These are phyloP conservation scores for Drosophila pectinifera DNA, from an alignment of 1,140 invertebrate species.

Conservation along the genomic window DNA sequence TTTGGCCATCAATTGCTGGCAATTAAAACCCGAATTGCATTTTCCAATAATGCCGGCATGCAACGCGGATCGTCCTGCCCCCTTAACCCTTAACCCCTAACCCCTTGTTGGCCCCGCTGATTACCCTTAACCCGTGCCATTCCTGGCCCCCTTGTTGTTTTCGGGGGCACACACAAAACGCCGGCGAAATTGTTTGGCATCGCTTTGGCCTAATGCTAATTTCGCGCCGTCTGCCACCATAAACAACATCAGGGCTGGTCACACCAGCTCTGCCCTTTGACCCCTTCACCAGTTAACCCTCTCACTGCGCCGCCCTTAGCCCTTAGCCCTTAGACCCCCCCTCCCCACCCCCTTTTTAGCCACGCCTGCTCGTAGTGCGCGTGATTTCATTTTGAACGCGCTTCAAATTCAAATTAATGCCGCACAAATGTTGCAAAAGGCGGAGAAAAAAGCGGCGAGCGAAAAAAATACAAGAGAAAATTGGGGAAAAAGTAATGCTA, in stretches of 20 bases:
- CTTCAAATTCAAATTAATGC: slow-evolving; percentile 73
- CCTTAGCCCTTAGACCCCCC: not conserved
- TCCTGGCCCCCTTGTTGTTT: not conserved
- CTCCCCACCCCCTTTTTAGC: not conserved
- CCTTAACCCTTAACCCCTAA: too few species aligned
- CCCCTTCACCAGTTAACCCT: not conserved
- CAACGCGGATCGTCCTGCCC: slow-evolving; percentile 12
- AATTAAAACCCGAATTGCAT: slow-evolving; percentile 72
- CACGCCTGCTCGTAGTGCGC: slow-evolving; percentile 14
- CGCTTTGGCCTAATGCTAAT: slow-evolving; percentile 70
- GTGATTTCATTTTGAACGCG: slow-evolving; percentile 74
- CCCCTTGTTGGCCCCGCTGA: slow-evolving; percentile 1
- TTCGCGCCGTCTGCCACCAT: slow-evolving; percentile 68
- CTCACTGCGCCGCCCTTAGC: too few species aligned
- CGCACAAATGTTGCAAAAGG: slow-evolving; percentile 54
- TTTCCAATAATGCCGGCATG: slow-evolving; percentile 71
- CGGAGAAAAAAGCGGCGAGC: not conserved
- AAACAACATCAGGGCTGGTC: slow-evolving; percentile 51
- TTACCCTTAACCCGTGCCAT: not conserved
- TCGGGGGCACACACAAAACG: slow-evolving; percentile 13
- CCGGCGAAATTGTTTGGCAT: slow-evolving; percentile 60
- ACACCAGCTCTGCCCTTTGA: slow-evolving; percentile 8
- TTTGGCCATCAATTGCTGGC: slow-evolving; percentile 66
- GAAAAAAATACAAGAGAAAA: slow-evolving; percentile 1
- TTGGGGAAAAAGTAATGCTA: too few species aligned